Evolutionary conservation across 2,113 vertebrate species (phyloP).

Genomic region (Ursus arctos): DNA sequence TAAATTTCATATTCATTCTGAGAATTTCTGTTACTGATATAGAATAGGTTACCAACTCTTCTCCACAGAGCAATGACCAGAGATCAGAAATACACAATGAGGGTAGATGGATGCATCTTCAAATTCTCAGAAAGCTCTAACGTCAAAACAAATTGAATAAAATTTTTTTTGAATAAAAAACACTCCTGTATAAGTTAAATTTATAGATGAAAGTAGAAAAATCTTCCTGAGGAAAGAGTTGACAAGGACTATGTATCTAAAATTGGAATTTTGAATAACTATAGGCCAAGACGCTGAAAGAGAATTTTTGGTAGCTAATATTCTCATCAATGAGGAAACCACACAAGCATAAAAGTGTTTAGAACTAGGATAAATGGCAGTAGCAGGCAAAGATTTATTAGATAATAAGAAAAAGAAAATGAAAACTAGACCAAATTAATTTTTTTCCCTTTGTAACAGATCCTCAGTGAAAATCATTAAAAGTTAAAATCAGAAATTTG

Average conservation of each 20-base stretch:
- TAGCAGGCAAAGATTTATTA: background rate
- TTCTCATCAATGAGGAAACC: constrained; percentile 17
- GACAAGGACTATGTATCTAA: background rate
- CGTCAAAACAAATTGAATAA: background rate
- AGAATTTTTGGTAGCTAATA: background rate
- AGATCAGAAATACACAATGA: background rate
- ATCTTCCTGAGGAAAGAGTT: background rate
- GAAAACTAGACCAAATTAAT: background rate
- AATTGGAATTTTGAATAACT: constrained; percentile 26
- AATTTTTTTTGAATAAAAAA: background rate
- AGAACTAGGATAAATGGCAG: background rate
- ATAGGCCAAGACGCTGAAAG: background rate
- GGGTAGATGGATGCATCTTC: background rate
- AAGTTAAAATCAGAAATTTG: constrained; percentile 33
- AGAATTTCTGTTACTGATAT: background rate
- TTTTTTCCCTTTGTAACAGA: background rate
- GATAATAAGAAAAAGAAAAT: background rate
- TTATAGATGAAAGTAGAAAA: constrained; percentile 8
- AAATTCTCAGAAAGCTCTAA: background rate
- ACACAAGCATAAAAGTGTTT: background rate
- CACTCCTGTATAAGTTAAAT: background rate
- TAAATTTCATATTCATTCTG: constrained; percentile 41
- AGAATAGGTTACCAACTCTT: background rate
- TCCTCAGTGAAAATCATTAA: background rate
- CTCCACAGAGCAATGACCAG: background rate